Evolutionary conservation across 2,888 invertebrate genomes (phyloP), one percentile per base, ranked within the genome.

Genomic region (Anodontia alba): DNA sequence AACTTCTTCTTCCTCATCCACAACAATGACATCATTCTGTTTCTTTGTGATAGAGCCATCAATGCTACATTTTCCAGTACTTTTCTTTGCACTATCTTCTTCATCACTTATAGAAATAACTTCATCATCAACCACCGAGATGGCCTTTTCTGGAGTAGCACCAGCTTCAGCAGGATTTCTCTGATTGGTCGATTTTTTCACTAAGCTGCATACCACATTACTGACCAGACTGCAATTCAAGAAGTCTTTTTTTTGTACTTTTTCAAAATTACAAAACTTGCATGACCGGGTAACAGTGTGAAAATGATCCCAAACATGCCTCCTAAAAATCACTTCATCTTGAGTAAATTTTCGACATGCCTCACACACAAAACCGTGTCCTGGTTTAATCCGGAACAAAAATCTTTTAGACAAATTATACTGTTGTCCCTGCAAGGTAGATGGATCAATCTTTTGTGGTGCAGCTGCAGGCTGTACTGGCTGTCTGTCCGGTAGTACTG

Each of bases 261-360:
- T 66, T n/a, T 82, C 68, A 36, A 26, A 29, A 26, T 69, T 46
- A 38, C 86, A 86, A n/a, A 72, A 68, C 33, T 73, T 75, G 43
- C 86, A 86, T 36, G 80, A 77, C 38, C 68, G 26, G 15, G 75
- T 72, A 42, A 49, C 46, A 15, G 66, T 42, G 57, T 89, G 89
- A 76, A 88, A 86, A 81, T 89, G 89, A 23, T 80, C 85, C 89
- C 89, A 89, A n/a, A 89, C 75, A 81, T 89, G 89, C 73, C 76
- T 78, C 29, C 81, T 76, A 73, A 87, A 89, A 8, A 77, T 68
- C 23, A 76, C 74, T 69, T 89, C 89, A 71, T 83, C 83, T 46
- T 77, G 79, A 8, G 86, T 83, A 43, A 72, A 86, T 38, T 86
- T 86, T 66, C 70, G 81, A 70, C 86, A 86, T 10, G 73, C 75